A percentile compares a stretch with the other conserved stretches of the same genome.
Conservation (phyloP, 1,140 invertebrate species). For the Druon quercuslanigerum region DNA sequence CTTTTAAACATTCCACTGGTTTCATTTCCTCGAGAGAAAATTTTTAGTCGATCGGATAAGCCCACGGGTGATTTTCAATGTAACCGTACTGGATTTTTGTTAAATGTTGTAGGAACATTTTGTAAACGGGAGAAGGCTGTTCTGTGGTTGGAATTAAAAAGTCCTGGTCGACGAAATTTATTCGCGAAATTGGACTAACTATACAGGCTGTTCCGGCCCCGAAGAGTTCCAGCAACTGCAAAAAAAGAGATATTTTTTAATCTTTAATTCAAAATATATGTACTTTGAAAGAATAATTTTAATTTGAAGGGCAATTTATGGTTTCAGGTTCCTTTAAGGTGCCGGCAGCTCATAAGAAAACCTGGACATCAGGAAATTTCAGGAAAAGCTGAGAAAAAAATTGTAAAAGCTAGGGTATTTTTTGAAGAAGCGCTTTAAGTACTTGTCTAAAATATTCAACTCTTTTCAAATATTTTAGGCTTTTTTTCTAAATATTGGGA, state of each 20-base stretch:
- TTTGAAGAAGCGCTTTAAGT: no score
- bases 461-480: no score
- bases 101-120: constrained; percentile 83
- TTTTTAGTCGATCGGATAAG: constrained; percentile 75
- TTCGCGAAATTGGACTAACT: constrained; percentile 90
- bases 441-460: no score
- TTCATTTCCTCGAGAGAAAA: not conserved
- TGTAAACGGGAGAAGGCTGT: constrained; percentile 81
- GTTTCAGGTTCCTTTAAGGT: no score
- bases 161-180: constrained; percentile 82
- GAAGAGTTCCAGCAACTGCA: constrained; percentile 94
- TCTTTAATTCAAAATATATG: no score
- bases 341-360: no score
- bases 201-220: constrained; percentile 95
- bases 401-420: no score
- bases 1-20: not conserved
- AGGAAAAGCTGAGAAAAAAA: no score
- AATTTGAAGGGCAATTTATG: no score
- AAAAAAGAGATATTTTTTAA: constrained; percentile 41
- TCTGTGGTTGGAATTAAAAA: constrained; percentile 86
- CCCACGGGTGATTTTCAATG: constrained; percentile 86
- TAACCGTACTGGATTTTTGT: constrained; percentile 92
- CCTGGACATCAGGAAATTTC: no score
- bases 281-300: no score
- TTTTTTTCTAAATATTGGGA: no score